Percentiles rank a stretch among this genome's conserved stretches.
Evolutionary conservation across 2,113 vertebrate genomes (phyloP).

Genomic region (Scortum barcoo): DNA sequence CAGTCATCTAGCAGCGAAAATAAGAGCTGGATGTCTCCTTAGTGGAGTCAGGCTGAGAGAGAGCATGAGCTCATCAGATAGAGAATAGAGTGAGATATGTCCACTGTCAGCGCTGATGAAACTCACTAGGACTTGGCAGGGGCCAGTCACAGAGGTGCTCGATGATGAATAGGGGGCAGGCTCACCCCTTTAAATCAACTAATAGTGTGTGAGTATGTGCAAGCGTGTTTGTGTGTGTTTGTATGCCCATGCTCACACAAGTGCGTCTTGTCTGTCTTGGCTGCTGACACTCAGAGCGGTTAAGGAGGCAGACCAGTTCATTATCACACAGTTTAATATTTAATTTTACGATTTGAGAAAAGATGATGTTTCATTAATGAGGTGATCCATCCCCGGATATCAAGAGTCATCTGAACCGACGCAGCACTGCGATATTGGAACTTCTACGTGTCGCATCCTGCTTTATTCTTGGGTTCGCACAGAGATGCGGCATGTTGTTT

Average conservation of each 20-base stretch:
- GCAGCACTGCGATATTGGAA: slow-evolving; percentile 37
- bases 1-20: slow-evolving; percentile 58
- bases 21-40: slow-evolving; percentile 51
- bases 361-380: slow-evolving; percentile 81
- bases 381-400: slow-evolving; percentile 73
- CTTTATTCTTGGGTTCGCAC: slow-evolving; percentile 6
- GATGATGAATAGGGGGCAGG: slow-evolving; percentile 57
- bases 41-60: slow-evolving; percentile 51
- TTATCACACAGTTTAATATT: slow-evolving; percentile 82
- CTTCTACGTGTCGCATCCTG: slow-evolving; percentile 30
- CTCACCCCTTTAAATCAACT: slow-evolving; percentile 52
- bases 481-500: slow-evolving; percentile 13
- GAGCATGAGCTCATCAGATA: slow-evolving; percentile 56
- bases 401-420: slow-evolving; percentile 44
- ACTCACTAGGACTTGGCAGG: slow-evolving; percentile 53
- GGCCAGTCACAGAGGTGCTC: slow-evolving; percentile 47
- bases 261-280: slow-evolving; percentile 43
- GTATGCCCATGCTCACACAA: slow-evolving; percentile 10
- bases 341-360: slow-evolving; percentile 79
- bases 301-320: slow-evolving; percentile 67
- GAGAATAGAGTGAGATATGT: slow-evolving; percentile 57
- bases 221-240: slow-evolving; percentile 28
- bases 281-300: slow-evolving; percentile 49
- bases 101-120: slow-evolving; percentile 62
- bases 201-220: slow-evolving; percentile 30